phyloP scores from a whole-genome alignment of 2,797 vertebrate species.

The Halcyon badia region DNA sequence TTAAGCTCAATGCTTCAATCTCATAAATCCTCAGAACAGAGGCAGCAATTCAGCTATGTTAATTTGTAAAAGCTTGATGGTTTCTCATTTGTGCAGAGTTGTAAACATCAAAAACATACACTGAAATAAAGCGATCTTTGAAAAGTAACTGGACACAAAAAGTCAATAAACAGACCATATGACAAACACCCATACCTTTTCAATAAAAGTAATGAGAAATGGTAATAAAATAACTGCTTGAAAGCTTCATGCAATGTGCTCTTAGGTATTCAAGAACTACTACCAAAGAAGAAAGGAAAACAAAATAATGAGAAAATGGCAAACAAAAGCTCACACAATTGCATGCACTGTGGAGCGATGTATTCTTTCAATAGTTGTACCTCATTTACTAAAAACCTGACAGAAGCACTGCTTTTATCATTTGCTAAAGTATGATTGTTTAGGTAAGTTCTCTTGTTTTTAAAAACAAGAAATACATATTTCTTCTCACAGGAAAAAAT shows the following conservation, averaged over 20 bases:
- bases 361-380: slow-evolving; percentile 66
- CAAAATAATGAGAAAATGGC: slow-evolving; percentile 49
- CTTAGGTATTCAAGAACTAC: slow-evolving; percentile 45
- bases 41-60: slow-evolving; percentile 40
- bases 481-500: slow-evolving; percentile 71
- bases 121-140: slow-evolving; percentile 38
- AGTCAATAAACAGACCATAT: slow-evolving; percentile 52
- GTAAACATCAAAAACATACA: slow-evolving; percentile 8
- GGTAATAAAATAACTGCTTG: slow-evolving; percentile 39
- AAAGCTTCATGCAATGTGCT: slow-evolving; percentile 47
- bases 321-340: slow-evolving; percentile 64
- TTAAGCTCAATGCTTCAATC: slow-evolving; percentile 42
- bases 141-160: slow-evolving; percentile 45
- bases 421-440: slow-evolving; percentile 63
- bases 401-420: slow-evolving; percentile 79
- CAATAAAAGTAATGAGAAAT: slow-evolving; percentile 32
- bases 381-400: slow-evolving; percentile 81
- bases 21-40: slow-evolving; percentile 67
- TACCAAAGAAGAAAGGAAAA: slow-evolving; percentile 55
- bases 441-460: slow-evolving; percentile 64
- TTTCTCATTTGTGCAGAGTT: slow-evolving; percentile 16
- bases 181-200: neutral
- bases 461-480: slow-evolving; percentile 42
- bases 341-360: slow-evolving; percentile 70
- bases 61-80: neutral